phyloP scores from a whole-genome alignment of 2,888 invertebrate species.

The Anthrax anthrax region DNA sequence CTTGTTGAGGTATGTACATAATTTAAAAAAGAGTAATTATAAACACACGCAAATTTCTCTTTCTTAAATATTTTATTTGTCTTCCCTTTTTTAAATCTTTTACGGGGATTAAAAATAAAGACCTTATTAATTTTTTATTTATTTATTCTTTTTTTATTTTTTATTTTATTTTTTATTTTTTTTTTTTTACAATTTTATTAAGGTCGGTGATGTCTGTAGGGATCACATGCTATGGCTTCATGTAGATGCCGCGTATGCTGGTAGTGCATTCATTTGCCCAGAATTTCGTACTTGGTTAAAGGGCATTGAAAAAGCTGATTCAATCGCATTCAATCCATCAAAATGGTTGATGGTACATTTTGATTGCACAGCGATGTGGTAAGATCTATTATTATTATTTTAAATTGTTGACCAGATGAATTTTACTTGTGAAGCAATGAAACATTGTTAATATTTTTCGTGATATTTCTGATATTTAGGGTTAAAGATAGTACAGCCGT shows the following conservation, averaged over 20 bases:
- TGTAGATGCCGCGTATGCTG: constrained; percentile 96
- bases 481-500: constrained; percentile 84
- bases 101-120: too few relatives aligned
- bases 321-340: constrained; percentile 95
- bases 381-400: constrained; percentile 21
- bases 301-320: constrained; percentile 85
- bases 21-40: background rate
- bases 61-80: too few relatives aligned
- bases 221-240: constrained; percentile 87
- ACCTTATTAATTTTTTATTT: too few relatives aligned
- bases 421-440: too few relatives aligned
- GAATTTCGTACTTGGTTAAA: constrained; percentile 83
- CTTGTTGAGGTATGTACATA: constrained; percentile 40
- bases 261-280: constrained; percentile 89
- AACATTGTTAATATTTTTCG: too few relatives aligned
- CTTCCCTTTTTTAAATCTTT: too few relatives aligned
- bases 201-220: constrained; percentile 49
- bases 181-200: background rate
- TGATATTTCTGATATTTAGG: too few relatives aligned
- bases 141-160: too few relatives aligned
- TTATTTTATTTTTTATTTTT: background rate
- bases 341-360: constrained; percentile 99
- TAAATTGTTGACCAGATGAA: background rate
- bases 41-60: background rate
- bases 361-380: constrained; percentile 99